Evolutionary conservation across 2,113 vertebrate species (phyloP).

Genomic region (Neotoma lepida): DNA sequence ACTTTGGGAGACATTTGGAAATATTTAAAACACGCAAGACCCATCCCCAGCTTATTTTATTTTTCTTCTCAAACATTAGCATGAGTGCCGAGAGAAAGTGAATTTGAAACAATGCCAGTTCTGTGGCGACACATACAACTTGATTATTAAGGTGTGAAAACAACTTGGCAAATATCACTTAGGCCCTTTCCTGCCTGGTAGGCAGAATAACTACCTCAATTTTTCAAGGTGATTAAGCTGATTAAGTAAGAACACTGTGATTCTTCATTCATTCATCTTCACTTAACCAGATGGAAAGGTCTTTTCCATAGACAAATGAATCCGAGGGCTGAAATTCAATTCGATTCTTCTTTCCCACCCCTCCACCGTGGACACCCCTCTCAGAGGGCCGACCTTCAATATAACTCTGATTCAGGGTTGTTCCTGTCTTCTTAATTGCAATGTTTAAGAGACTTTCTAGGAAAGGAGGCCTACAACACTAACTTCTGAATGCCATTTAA

Average conservation of each 20-base stretch:
- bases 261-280: slow-evolving; percentile 70
- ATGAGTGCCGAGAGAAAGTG: background rate
- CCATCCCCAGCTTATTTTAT: background rate
- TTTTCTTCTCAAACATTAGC: slow-evolving; percentile 28
- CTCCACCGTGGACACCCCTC: background rate
- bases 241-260: slow-evolving; percentile 73
- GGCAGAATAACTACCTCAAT: slow-evolving; percentile 68
- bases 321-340: background rate
- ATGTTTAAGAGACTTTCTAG: slow-evolving; percentile 63
- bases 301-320: slow-evolving; percentile 60
- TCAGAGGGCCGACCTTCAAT: background rate
- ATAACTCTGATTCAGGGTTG: background rate
- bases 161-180: slow-evolving; percentile 55
- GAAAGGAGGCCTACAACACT: slow-evolving; percentile 55
- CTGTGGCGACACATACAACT: background rate
- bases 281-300: slow-evolving; percentile 69
- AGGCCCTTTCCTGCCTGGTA: slow-evolving; percentile 62
- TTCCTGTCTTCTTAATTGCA: slow-evolving; percentile 49
- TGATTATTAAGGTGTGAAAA: slow-evolving; percentile 56
- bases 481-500: slow-evolving; percentile 67
- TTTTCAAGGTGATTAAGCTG: slow-evolving; percentile 77
- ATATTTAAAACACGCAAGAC: background rate
- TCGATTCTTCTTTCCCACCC: background rate
- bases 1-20: background rate
- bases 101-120: slow-evolving; percentile 28